Evolutionary conservation across 2,888 invertebrate species (phyloP), one percentile per base, ranked within the genome.

Genomic region (Plemyria rubiginata): DNA sequence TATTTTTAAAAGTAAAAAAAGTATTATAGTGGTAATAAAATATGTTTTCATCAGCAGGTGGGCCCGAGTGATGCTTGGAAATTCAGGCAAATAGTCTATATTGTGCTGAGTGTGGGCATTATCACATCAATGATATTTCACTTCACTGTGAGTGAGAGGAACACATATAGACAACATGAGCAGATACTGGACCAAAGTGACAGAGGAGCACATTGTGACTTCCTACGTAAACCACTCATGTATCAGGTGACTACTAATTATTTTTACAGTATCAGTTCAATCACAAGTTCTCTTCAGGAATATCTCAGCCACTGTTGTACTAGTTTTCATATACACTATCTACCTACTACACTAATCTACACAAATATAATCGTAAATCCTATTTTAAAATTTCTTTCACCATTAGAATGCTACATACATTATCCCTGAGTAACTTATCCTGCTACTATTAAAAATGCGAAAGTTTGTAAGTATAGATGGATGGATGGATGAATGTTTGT

Each of bases 121-220:
- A 4, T 95, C 16, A 94, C 96, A 60, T 94, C 96, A 0, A 54
- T 96, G 1, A 71, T 96, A 38, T 98, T 98, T 81, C 97, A 98
- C 79, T 51, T 94, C 8, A 92, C 94, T 59, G 95, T 96, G 5
- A 94, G 93, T 74, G 97, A 97, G 84, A 92, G 82, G 69, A 79
- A 74, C 54, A 73, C 78, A 0, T 70, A 78, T 40, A 75, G 79
- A 55, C 73, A 72, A 22, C 82, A 80, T 60, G 78, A 85, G 16
- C 76, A 75, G 56, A 65, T 85, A 12, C 60, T 80, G 32, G 71
- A 78, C 28, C 71, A 78, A 62, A 74, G 76, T 57, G 80, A 73
- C 56, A 80, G 73, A 45, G 78, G 78, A 15, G 70, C 84, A 1
- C 93, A 93, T 62, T 77, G 80, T 67, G 81, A 84, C 32, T 86